Percentiles rank a stretch among this genome's conserved stretches.
phyloP scores from a whole-genome alignment of 1,140 invertebrate genomes.

The Periplaneta americana region DNA sequence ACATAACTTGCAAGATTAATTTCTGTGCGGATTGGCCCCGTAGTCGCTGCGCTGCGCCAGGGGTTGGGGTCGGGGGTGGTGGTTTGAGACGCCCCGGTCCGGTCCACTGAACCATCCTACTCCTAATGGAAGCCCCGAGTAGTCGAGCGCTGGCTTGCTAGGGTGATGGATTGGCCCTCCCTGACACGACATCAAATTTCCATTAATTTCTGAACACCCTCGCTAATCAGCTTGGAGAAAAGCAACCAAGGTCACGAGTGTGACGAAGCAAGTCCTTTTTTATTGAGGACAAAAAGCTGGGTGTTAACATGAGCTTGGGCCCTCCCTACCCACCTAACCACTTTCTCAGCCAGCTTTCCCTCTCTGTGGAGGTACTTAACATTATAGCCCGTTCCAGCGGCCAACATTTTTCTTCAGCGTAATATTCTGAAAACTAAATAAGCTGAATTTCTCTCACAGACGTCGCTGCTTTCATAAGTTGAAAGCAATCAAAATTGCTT shows the following conservation, averaged over 20 bases:
- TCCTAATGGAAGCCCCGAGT: conserved; percentile 11
- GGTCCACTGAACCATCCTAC: conserved; percentile 5
- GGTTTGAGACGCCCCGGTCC: not conserved
- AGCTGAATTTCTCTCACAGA: not conserved
- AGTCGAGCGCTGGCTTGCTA: conserved; percentile 1
- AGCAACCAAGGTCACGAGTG: conserved; percentile 7
- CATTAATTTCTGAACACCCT: conserved; percentile 22
- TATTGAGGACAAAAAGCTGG: conserved; percentile 11
- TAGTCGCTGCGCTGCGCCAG: not conserved
- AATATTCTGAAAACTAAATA: not conserved
- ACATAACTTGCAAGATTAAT: not conserved
- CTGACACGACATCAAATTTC: conserved; percentile 24
- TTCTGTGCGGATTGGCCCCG: too few species aligned
- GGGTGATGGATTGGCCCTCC: conserved; percentile 20
- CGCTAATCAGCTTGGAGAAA: conserved; percentile 16
- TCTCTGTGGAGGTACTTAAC: not conserved
- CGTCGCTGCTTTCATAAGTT: not conserved
- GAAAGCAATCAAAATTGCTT: not conserved
- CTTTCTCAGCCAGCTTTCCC: not conserved
- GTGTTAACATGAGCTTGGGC: conserved; percentile 1
- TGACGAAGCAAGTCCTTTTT: conserved; percentile 6
- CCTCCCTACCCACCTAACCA: not conserved
- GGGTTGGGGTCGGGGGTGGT: not conserved
- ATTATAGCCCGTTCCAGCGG: not conserved
- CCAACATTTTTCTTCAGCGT: not conserved